Percentiles rank a stretch among this genome's conserved stretches.
phyloP scores from a whole-genome alignment of 1,140 invertebrate genomes.

The Drosophila virilis region DNA sequence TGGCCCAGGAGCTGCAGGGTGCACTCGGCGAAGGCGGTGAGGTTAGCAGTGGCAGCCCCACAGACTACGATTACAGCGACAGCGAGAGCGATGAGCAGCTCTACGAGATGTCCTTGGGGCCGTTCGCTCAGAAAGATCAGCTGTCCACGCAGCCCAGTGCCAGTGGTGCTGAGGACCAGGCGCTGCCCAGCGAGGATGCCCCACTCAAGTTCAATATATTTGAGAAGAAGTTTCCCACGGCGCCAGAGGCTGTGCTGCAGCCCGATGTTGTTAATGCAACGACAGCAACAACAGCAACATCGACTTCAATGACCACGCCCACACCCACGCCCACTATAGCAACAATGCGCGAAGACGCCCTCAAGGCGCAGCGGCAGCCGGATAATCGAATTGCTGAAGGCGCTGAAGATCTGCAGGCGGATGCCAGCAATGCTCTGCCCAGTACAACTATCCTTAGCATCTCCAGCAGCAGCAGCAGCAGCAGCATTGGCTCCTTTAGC shows the following conservation, averaged over 20 bases:
- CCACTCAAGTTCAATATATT: conserved; percentile 82
- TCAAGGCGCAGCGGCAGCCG: conserved; percentile 2
- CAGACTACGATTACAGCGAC: conserved; percentile 60
- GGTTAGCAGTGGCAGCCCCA: conserved; percentile 7
- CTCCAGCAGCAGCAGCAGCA: conserved; percentile 28
- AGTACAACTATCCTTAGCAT: conserved; percentile 40
- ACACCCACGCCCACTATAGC: conserved; percentile 27
- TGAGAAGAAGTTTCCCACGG: conserved; percentile 70
- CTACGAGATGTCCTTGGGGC: conserved; percentile 27
- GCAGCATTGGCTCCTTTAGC: conserved; percentile 14
- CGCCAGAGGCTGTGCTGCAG: conserved; percentile 25
- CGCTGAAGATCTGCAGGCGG: conserved; percentile 43
- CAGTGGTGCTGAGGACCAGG: conserved; percentile 48
- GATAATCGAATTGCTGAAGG: conserved; percentile 33
- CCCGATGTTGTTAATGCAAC: conserved; percentile 24
- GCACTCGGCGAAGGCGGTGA: conserved; percentile 24
- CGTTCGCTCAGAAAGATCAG: conserved; percentile 8
- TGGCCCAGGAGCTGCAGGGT: conserved; percentile 60
- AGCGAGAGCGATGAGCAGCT: conserved; percentile 44
- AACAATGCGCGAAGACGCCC: conserved; percentile 24
- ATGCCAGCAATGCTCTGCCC: conserved; percentile 41
- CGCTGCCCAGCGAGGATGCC: conserved; percentile 74
- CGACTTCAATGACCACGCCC: conserved; percentile 15
- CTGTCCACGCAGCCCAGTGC: background rate
- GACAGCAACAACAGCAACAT: background rate